Percentiles rank a stretch among this genome's conserved stretches.
Evolutionary conservation across 2,888 invertebrate genomes (phyloP).

Genomic region (Ernsta delagoae): DNA sequence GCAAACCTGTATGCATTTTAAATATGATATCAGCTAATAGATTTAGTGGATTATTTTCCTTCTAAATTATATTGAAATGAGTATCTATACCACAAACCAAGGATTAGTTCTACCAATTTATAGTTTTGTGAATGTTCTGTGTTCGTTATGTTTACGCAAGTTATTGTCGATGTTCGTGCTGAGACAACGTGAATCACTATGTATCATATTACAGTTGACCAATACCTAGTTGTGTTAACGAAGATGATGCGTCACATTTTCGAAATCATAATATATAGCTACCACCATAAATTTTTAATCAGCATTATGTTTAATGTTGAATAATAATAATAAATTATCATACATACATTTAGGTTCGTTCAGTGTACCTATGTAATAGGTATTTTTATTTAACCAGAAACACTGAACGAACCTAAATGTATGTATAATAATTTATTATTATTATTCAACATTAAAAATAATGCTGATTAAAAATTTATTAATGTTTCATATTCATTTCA

Average conservation of each 20-base stretch:
- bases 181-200: conserved; percentile 66
- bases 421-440: too few species aligned
- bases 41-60: too few species aligned
- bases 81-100: not conserved
- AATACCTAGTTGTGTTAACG: conserved; percentile 54
- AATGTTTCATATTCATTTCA: too few species aligned
- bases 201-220: conserved; percentile 71
- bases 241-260: conserved; percentile 65
- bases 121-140: conserved; percentile 11
- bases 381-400: too few species aligned
- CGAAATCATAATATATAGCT: conserved; percentile 51
- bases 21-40: not conserved
- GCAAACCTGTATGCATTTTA: not conserved
- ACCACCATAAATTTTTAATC: conserved; percentile 30
- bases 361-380: too few species aligned
- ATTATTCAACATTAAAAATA: too few species aligned
- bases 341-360: too few species aligned
- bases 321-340: too few species aligned
- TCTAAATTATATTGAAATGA: too few species aligned
- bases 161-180: conserved; percentile 45
- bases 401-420: too few species aligned
- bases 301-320: not conserved
- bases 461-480: too few species aligned
- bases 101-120: conserved; percentile 5
- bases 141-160: conserved; percentile 39